Evolutionary conservation across 2,888 invertebrate species (phyloP).

Genomic region (Ariolimax columbianus): DNA sequence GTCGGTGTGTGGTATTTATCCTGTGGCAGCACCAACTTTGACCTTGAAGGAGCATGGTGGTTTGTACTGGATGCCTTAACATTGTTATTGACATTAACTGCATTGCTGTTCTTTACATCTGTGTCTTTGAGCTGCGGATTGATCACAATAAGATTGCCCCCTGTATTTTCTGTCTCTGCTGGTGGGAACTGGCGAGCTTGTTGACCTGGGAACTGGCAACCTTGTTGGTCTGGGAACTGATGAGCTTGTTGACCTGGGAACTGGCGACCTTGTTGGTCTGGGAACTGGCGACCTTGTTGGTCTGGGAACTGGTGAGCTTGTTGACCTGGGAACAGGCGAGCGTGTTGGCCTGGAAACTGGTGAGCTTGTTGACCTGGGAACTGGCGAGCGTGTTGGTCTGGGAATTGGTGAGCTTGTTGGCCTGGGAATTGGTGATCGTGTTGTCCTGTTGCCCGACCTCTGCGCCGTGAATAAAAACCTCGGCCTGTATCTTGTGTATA

Average conservation of each 20-base stretch:
- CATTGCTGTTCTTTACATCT: not conserved
- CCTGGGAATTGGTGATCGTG: not conserved
- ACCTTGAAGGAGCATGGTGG: constrained; percentile 38
- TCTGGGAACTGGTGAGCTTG: too few species aligned
- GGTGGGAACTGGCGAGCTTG: not conserved
- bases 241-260: too few species aligned
- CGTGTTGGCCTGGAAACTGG: too few species aligned
- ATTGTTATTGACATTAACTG: not conserved
- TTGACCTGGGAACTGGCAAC: too few species aligned
- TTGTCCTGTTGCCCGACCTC: constrained; percentile 16
- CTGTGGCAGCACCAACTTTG: constrained; percentile 66
- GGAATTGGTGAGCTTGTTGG: too few species aligned
- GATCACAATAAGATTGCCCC: constrained; percentile 62
- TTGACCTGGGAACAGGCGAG: too few species aligned
- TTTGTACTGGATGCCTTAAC: not conserved
- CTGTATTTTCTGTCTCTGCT: constrained; percentile 43
- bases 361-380: too few species aligned
- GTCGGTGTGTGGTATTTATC: constrained; percentile 69
- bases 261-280: too few species aligned
- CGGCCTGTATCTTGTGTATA: constrained; percentile 31
- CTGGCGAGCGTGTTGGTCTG: too few species aligned
- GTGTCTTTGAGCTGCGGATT: constrained; percentile 56
- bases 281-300: too few species aligned
- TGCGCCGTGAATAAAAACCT: constrained; percentile 29
- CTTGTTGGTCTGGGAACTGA: too few species aligned